A percentile compares a stretch with the other conserved stretches of the same genome.
Conservation (phyloP, 2,888 invertebrate genomes). For the Tiliacea aurago region DNA sequence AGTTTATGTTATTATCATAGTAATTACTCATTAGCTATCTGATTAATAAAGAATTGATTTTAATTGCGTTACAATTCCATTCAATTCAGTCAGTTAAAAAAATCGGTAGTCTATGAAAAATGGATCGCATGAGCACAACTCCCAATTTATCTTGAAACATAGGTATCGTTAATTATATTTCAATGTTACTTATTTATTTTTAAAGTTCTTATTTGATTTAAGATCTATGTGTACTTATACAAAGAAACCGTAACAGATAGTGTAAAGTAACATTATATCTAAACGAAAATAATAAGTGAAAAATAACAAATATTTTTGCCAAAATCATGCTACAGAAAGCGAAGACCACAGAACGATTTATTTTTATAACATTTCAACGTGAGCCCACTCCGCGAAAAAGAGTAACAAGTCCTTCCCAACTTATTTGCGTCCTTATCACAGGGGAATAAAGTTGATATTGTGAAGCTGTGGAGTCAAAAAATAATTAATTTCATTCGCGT, state of each 20-base stretch:
- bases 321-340: constrained; percentile 47
- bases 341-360: constrained; percentile 64
- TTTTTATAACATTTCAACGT: constrained; percentile 66
- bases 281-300: constrained; percentile 26
- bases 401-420: constrained; percentile 32
- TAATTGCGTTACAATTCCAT: no score
- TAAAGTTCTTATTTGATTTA: background rate
- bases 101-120: background rate
- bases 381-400: constrained; percentile 34
- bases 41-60: background rate
- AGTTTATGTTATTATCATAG: background rate
- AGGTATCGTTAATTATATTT: background rate
- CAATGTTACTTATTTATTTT: background rate
- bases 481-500: constrained; percentile 62
- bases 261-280: background rate
- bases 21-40: background rate
- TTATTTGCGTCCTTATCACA: constrained; percentile 24
- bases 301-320: constrained; percentile 28
- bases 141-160: background rate
- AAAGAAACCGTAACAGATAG: background rate
- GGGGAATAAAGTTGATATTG: constrained; percentile 33
- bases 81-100: background rate
- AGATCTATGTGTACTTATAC: no score
- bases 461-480: constrained; percentile 29
- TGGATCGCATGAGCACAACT: background rate